Conservation (phyloP, 2,113 vertebrate species). For the Brachirus orientalis region DNA sequence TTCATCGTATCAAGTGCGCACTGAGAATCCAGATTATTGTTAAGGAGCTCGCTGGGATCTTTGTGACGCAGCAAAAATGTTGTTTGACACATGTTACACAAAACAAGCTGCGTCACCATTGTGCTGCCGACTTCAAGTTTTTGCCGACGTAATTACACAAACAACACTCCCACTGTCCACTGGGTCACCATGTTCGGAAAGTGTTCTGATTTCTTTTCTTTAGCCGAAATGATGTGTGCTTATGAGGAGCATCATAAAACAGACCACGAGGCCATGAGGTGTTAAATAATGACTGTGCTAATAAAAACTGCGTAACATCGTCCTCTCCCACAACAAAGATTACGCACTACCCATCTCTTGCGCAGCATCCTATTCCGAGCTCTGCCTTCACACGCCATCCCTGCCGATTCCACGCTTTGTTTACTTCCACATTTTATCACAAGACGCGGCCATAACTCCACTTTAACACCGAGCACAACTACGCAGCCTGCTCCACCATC, state of each 20-base stretch:
- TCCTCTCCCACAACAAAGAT: conserved; percentile 70
- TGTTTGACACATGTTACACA: conserved; percentile 40
- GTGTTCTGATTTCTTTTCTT: background rate
- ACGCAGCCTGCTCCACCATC: conserved; percentile 15
- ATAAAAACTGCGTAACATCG: conserved; percentile 76
- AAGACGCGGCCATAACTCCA: conserved; percentile 13
- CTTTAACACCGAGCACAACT: conserved; percentile 9
- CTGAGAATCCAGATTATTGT: conserved; percentile 62
- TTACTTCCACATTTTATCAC: conserved; percentile 55
- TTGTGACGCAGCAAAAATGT: conserved; percentile 70
- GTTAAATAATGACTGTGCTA: conserved; percentile 47
- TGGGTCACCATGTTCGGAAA: background rate
- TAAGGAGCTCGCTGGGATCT: conserved; percentile 41
- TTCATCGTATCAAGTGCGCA: conserved; percentile 79
- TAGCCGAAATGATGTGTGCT: background rate
- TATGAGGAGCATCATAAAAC: background rate
- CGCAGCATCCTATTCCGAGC: conserved; percentile 81
- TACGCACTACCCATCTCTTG: conserved; percentile 77
- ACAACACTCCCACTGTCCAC: background rate
- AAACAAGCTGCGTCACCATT: conserved; percentile 58
- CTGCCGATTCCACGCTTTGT: conserved; percentile 59
- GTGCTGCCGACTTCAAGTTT: conserved; percentile 13
- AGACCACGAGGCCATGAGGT: conserved; percentile 16
- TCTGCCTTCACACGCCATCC: conserved; percentile 72
- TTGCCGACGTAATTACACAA: conserved; percentile 8